Conservation (phyloP, 1,140 invertebrate species). For the Drosophila athabasca region DNA sequence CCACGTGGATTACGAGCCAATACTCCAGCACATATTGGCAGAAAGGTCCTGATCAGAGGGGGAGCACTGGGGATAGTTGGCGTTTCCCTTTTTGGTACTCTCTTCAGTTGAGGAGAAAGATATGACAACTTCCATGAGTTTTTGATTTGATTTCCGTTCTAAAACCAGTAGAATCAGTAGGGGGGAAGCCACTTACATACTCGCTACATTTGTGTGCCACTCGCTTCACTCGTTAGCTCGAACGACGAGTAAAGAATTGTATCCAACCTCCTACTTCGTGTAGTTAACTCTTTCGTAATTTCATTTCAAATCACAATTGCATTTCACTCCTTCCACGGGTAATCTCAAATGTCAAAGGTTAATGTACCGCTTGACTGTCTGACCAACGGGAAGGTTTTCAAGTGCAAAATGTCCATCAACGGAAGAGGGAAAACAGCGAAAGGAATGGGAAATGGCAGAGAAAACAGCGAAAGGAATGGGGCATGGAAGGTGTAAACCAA, state of each 20-base stretch:
- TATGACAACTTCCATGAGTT: too few species aligned
- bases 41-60: background rate
- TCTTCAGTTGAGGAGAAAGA: background rate
- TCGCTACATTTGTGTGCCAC: too few species aligned
- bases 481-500: constrained; percentile 45
- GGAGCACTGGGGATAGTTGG: background rate
- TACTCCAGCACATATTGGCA: constrained; percentile 26
- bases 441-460: constrained; percentile 2
- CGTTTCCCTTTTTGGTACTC: constrained; percentile 52
- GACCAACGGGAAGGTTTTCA: constrained; percentile 57
- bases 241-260: too few species aligned
- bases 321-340: constrained; percentile 23
- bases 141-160: background rate
- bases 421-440: background rate
- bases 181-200: too few species aligned
- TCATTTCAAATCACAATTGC: constrained; percentile 36
- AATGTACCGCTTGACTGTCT: constrained; percentile 73
- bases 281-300: constrained; percentile 21
- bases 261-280: constrained; percentile 3
- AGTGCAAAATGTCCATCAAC: constrained; percentile 59
- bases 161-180: too few species aligned
- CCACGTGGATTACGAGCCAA: constrained; percentile 74
- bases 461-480: background rate
- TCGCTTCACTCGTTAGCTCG: too few species aligned
- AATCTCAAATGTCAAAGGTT: constrained; percentile 61